phyloP scores from a whole-genome alignment of 1,140 invertebrate species.

The Vollenhovia emeryi region DNA sequence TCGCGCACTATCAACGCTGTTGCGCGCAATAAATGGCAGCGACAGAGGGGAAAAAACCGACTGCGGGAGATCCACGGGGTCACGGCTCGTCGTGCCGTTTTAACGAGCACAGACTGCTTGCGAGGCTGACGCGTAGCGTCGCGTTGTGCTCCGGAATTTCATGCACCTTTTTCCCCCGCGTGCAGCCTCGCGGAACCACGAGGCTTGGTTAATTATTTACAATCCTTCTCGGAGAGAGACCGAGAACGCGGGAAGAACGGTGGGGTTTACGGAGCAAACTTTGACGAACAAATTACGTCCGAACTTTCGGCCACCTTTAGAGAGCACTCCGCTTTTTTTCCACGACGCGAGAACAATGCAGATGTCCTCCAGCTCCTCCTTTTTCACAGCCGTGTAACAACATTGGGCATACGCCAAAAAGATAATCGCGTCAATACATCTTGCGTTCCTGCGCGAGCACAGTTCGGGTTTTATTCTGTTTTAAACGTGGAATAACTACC shows the following conservation, averaged over 20 bases:
- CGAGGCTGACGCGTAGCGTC: conserved; percentile 53
- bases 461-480: background rate
- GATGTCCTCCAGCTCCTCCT: background rate
- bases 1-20: conserved; percentile 45
- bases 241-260: background rate
- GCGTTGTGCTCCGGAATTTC: conserved; percentile 40
- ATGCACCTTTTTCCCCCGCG: conserved; percentile 23
- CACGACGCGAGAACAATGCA: conserved; percentile 22
- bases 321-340: background rate
- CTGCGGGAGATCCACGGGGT: conserved; percentile 17
- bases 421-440: conserved; percentile 8
- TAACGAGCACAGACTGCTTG: conserved; percentile 61
- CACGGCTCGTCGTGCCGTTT: conserved; percentile 45
- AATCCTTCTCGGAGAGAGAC: background rate
- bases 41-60: conserved; percentile 41
- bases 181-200: background rate
- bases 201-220: conserved; percentile 72
- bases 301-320: background rate
- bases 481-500: background rate
- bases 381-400: background rate
- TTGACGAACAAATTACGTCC: conserved; percentile 56
- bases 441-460: background rate
- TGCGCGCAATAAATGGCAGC: conserved; percentile 35
- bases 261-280: conserved; percentile 69
- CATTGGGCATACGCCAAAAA: background rate